Conservation (phyloP, 2,797 vertebrate species). For the Anguilla marmorata region DNA sequence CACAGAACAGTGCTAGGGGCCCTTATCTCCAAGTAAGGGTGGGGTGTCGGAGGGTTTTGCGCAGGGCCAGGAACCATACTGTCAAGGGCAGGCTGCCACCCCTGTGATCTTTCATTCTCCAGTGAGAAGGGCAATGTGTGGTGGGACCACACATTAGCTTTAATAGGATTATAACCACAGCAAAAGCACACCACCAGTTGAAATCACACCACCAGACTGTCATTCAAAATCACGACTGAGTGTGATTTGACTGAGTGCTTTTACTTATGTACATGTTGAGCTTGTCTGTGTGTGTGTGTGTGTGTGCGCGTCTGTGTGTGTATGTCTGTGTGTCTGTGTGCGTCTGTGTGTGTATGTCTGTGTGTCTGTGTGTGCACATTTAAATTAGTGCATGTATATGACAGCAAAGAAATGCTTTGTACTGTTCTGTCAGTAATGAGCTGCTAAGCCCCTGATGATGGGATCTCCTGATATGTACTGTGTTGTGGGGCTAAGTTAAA, state of each 20-base stretch:
- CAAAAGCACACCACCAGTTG: not conserved
- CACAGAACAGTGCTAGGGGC: not conserved
- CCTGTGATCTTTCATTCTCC: not conserved
- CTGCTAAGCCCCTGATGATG: constrained; percentile 24
- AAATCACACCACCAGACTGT: not conserved
- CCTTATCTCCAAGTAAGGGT: not conserved
- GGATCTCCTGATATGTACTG: constrained; percentile 4
- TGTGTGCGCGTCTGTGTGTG: not conserved
- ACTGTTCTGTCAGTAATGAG: not conserved
- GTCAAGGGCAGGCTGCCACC: not conserved
- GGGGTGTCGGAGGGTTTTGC: not conserved
- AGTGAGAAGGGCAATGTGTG: not conserved
- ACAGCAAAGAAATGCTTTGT: not conserved
- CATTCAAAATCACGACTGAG: not conserved
- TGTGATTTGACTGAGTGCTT: too few relatives aligned
- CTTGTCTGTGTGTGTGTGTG: not conserved
- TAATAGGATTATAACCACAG: not conserved
- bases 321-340: not conserved
- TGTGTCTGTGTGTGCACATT: not conserved
- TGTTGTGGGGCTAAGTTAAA: not conserved
- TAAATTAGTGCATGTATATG: not conserved
- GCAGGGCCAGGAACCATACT: not conserved
- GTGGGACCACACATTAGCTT: not conserved
- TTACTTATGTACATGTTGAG: not conserved
- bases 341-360: not conserved